phyloP scores from a whole-genome alignment of 2,888 invertebrate genomes.

The Lypha dubia region DNA sequence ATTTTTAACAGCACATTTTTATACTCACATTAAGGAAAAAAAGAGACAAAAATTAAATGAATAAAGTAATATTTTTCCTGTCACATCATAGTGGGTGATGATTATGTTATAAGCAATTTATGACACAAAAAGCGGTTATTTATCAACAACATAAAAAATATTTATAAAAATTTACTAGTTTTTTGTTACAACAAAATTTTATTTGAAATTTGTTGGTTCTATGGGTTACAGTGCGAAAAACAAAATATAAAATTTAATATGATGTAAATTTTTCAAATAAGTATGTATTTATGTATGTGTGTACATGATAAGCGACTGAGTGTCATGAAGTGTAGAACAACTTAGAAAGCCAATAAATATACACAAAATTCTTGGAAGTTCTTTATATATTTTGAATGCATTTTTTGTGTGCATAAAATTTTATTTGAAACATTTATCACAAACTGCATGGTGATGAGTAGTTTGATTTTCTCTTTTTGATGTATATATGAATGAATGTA shows the following conservation, averaged over 20 bases:
- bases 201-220: slow-evolving; percentile 8
- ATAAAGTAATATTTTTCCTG: slow-evolving; percentile 2
- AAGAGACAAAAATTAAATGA: not conserved
- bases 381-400: slow-evolving; percentile 1
- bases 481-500: too few relatives aligned
- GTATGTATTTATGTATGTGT: too few relatives aligned
- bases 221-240: too few relatives aligned
- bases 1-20: slow-evolving; percentile 8
- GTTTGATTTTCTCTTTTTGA: slow-evolving; percentile 14
- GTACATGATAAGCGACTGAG: not conserved
- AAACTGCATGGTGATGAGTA: slow-evolving; percentile 64
- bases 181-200: slow-evolving; percentile 13
- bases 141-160: slow-evolving; percentile 42
- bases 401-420: slow-evolving; percentile 37
- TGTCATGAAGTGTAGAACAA: not conserved
- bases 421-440: slow-evolving; percentile 65
- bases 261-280: slow-evolving; percentile 2
- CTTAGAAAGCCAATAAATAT: not conserved
- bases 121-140: slow-evolving; percentile 52
- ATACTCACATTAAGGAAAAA: not conserved
- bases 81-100: slow-evolving; percentile 52
- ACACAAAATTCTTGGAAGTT: not conserved
- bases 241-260: not conserved
- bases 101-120: slow-evolving; percentile 61
- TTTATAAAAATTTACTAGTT: not conserved